phyloP scores from a whole-genome alignment of 2,113 vertebrate species.

The Arvicanthis niloticus region DNA sequence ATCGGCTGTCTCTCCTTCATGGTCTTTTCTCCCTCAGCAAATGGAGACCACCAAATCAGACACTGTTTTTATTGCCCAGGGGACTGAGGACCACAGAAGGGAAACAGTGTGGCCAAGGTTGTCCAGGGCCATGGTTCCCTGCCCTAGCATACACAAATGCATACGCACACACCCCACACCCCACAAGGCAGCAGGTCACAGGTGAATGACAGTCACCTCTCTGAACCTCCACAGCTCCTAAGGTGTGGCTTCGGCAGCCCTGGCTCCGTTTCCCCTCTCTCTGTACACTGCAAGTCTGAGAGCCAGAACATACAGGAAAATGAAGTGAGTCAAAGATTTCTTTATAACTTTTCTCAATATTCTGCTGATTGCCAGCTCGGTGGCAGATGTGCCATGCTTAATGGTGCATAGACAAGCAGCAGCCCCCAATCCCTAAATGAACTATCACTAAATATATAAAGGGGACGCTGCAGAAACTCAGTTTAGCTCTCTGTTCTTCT shows the following conservation, averaged over 20 bases:
- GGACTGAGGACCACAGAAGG: background rate
- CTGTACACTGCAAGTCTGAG: constrained; percentile 47
- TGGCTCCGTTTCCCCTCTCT: constrained; percentile 42
- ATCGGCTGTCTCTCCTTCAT: background rate
- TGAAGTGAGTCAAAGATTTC: constrained; percentile 84
- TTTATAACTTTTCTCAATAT: constrained; percentile 90
- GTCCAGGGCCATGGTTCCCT: background rate
- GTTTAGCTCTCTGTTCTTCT: constrained; percentile 85
- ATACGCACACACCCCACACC: background rate
- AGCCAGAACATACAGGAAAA: constrained; percentile 58
- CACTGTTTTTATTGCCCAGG: no score
- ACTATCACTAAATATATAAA: constrained; percentile 90
- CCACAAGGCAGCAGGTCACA: constrained; percentile 9
- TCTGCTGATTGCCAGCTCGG: constrained; percentile 88
- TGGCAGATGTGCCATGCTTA: constrained; percentile 89
- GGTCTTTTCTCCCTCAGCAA: background rate
- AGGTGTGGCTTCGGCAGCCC: constrained; percentile 57
- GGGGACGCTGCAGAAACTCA: constrained; percentile 88
- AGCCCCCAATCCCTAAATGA: constrained; percentile 91
- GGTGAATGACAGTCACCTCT: background rate
- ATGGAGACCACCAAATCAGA: no score
- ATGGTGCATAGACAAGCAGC: constrained; percentile 89
- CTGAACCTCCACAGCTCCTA: constrained; percentile 6
- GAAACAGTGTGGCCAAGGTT: background rate
- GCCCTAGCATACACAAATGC: background rate